Evolutionary conservation across 1,140 invertebrate genomes (phyloP), one percentile per base, ranked within the genome.

Genomic region (Cyclargus thomasi): DNA sequence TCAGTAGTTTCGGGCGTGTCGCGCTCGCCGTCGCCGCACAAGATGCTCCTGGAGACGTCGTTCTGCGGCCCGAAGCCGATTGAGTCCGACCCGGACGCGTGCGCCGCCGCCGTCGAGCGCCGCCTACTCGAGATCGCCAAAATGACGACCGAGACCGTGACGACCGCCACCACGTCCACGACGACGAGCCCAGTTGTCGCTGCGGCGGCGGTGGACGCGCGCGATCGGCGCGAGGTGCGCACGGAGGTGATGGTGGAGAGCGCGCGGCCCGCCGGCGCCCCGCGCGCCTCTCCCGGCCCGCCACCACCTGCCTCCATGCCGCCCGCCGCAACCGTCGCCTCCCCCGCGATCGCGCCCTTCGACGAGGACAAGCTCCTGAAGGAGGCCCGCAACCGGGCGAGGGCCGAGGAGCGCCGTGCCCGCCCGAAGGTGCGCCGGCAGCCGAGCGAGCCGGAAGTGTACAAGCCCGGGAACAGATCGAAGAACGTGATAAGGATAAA

Each of bases 41-140:
- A 95, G 86, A 97, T 96, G 93, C 88, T 97, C 20, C 91, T 97
- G 20, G 96, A 97, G 88, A 97, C 96, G 0, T 97, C 96, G 0
- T 97, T 97, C 81, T 97, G 96, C 79, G 96, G 96, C 0, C 94
- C 94, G 63, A 96, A 95, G 76, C 94, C 95, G 0, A 87, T 93
- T n/a, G 92, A 93, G 71, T 90, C 83, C 35, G 91, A 91, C 23
- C 86, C 84, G 2, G 92, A 93, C 66, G 90, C 93, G 17, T 82
- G 82, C 53, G 80, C 79, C 4, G 83, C 82, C 14, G 86, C 78
- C 3, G 82, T 86, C 0, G 85, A 86, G 53, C 80, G 85, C 67
- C 75, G 81, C 1, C 72, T 89, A 3, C 74, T 89, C 0, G 84
- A 86, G 73, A 81, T 86, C 10, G 82, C 79, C 0, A 80, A 83